Base-by-base conservation (phyloP, 1,140 invertebrate species). In the Drosophila dunni region DNA sequence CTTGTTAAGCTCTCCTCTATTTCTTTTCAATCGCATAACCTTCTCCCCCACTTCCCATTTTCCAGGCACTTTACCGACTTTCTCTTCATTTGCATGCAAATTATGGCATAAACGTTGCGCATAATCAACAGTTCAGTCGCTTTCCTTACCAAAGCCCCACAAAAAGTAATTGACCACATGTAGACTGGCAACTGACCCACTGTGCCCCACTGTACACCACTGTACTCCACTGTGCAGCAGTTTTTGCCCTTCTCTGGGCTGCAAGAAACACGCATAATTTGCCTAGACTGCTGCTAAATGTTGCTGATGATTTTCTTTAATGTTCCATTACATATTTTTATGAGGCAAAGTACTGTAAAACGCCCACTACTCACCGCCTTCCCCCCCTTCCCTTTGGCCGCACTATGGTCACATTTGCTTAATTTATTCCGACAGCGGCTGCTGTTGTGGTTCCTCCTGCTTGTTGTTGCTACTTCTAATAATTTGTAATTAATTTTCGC, bases 401-500 rank as follows among this genome's bases (percentile, higher is more conserved):
- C 36, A 44, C 17, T 54, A 15, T 48, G 57, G 40, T 33, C 48
- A 45, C 63, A 81, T 83, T 83, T 70, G 69, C 69, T 50, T 89
- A 88, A 88, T 88, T 88, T 88, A 88, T 88, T 80, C 83, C 46
- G 67, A 70, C 75, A 66, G 58, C 61, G 24, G 54, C 73, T 44
- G 71, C 46, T 63, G 53, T 53, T 54, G 64, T 51, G 45, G 67
- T 38, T 66, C 15, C 60, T 65, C 11, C 11, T 38, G 24, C n/a
- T 38, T 38, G 4, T 44, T 69, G 13, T 20, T 66, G 40, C 33
- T 57, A 46, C 44, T 72, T 64, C 44, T 74, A 83, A 88, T 88
- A 88, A 88, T 83, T 88, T 88, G 79, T 79, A 88, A 86, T 86
- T 88, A 86, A 86, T 88, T 86, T 88, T 66, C 54, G 58, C 83